Evolutionary conservation across 2,797 vertebrate genomes (phyloP), one percentile per base, ranked within the genome.

Genomic region (Bryconaethiops microstoma): DNA sequence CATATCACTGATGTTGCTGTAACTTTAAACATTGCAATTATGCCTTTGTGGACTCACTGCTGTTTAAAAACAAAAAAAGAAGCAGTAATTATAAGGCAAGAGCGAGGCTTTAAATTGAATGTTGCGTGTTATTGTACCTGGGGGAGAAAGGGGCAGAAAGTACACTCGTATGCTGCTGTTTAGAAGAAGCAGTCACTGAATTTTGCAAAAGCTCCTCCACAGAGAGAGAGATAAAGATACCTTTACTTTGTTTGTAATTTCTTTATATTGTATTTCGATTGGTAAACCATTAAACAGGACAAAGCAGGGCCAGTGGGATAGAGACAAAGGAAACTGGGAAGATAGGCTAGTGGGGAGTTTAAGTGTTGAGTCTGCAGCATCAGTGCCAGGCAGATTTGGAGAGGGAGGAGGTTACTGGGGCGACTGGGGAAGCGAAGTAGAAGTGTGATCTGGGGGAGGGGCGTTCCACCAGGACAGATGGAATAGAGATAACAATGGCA

Each of bases 1-100:
- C 71, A 48, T 40, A 9, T n/a, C 2, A 12, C 45, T 67, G 82
- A 25, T 80, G 54, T 19, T 4, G 29, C 40, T 50, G 62, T 45
- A 71, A 76, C 72, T 75, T 79, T 23, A 83, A 73, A 80, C 72
- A 62, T 19, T 42, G 10, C 65, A 81, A 73, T 70, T 84, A 71
- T 23, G 69, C 25, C 42, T 14, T 50, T 48, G 77, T 57, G 63
- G 68, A 42, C 23, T 64, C 73, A 52, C 21, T 55, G 39, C 29
- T n/a, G 21, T 68, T 81, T 65, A 78, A 59, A 39, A 39, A 13
- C 57, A n/a, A 70, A n/a, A n/a, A n/a, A n/a, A n/a, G n/a, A n/a
- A n/a, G 64, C 29, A 1, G 39, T 59, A 74, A 55, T 23, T 81
- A 63, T 50, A 48, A 55, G 39, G 63, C 54, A 17, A 76, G 70